Percentiles rank a stretch among this genome's conserved stretches.
Conservation (phyloP, 2,113 vertebrate species). For the Himantopus leucocephalus region DNA sequence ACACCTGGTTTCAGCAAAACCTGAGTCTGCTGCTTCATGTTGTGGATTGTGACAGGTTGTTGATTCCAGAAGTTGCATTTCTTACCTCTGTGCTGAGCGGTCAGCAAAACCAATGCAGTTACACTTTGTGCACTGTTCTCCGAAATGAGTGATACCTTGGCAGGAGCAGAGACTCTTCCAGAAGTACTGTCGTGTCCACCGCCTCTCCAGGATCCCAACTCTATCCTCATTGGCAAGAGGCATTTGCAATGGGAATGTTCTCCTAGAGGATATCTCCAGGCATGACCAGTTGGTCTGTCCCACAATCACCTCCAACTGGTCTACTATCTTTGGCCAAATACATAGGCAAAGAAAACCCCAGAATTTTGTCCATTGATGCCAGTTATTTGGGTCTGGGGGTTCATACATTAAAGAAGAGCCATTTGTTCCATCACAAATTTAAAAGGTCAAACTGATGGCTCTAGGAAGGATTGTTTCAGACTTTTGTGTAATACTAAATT, state of each 20-base stretch:
- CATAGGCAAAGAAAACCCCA: neutral
- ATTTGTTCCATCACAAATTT: neutral
- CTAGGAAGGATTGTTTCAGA: neutral
- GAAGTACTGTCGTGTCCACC: neutral
- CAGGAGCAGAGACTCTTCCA: neutral
- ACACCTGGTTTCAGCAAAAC: neutral
- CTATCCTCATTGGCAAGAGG: neutral
- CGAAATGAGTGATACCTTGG: neutral
- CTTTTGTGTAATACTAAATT: neutral
- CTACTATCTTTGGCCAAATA: neutral
- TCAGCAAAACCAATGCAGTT: neutral
- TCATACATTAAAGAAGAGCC: neutral
- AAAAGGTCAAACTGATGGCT: neutral
- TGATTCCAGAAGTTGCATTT: neutral
- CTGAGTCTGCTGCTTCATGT: neutral
- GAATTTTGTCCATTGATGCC: neutral
- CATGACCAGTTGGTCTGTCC: neutral
- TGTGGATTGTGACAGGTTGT: neutral
- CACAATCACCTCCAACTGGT: neutral
- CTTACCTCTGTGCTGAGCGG: neutral
- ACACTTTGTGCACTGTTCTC: neutral
- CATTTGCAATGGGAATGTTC: neutral
- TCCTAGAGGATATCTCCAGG: neutral
- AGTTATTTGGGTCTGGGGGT: neutral
- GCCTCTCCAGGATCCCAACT: accelerated